Base-by-base conservation (phyloP, 2,888 invertebrate species). In the Andrena bucephala region DNA sequence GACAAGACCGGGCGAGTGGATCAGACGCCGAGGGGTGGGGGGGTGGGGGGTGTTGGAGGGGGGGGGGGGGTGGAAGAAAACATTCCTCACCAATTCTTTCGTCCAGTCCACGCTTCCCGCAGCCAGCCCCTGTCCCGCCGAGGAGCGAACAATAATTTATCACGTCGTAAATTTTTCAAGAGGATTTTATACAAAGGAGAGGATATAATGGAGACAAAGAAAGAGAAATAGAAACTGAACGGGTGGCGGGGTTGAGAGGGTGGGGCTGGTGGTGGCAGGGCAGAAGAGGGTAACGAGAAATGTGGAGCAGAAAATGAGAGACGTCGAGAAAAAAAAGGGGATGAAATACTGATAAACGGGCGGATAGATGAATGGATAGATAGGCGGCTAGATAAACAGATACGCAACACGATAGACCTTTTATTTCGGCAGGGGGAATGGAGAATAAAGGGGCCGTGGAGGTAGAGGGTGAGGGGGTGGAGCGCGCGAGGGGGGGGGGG, bases 141-240 rank as follows among this genome's bases (percentile, higher is more conserved):
- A 5, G 42, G 16, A 42, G 70, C 72, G 85, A 87, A 87, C 80
- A 87, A 87, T 85, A 83, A 85, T 87, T 87, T 87, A 85, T 87
- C 83, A 78, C 79, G 76, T 57, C 83, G 85, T 87, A 83, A 86
- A 87, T 85, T 82, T 79, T 85, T 83, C 85, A 86, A 72, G 86
- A 75, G 77, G 82, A 85, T 81, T 75, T 77, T 63, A 62, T 67
- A 79, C 50, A 76, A 78, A 66, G 66, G 33, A 57, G 36, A 63
- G 68, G 59, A 59, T 29, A 62, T 24, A 33, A 27, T 20, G 60
- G 72, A 60, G 54, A 73, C 68, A 72, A 60, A 66, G 59, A 73
- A 62, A 66, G 77, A 73, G 68, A 81, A 81, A 72, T 72, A 69
- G 75, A 76, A 78, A 73, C 68, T 73, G 78, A 65, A 62, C 36